A percentile compares a stretch with the other conserved stretches of the same genome.
Evolutionary conservation across 2,888 invertebrate genomes (phyloP).

Genomic region (Platycnemis pennipes): DNA sequence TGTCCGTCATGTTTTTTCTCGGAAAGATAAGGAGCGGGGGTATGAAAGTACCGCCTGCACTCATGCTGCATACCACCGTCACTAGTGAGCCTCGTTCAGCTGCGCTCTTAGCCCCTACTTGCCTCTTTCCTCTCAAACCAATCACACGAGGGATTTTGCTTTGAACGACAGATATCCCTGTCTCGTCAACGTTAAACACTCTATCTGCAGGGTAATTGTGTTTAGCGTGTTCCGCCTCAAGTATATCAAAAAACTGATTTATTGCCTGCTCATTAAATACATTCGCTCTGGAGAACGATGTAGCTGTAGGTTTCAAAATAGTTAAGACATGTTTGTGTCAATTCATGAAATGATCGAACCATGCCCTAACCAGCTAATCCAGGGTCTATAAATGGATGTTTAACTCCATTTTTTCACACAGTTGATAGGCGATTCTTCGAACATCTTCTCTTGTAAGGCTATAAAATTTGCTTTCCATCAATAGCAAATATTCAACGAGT

Average conservation of each 20-base stretch:
- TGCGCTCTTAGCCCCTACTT: neutral
- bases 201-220: neutral
- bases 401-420: neutral
- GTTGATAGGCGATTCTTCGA: neutral
- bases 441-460: neutral
- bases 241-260: neutral
- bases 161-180: neutral
- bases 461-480: neutral
- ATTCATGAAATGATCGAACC: neutral
- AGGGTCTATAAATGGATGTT: neutral
- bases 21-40: slow-evolving; percentile 70
- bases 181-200: neutral
- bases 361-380: neutral
- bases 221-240: neutral
- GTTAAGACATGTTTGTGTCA: neutral
- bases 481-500: neutral
- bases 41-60: slow-evolving; percentile 69
- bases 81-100: slow-evolving; percentile 69
- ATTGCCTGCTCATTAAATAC: slow-evolving; percentile 50
- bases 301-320: slow-evolving; percentile 40
- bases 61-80: slow-evolving; percentile 69
- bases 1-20: slow-evolving; percentile 27
- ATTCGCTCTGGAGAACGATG: slow-evolving; percentile 23
- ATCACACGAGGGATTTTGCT: neutral
- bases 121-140: neutral